Percentiles rank a stretch among this genome's conserved stretches.
These are phyloP conservation scores for crab-eating macaque (Macaca fascicularis) DNA, from an alignment of 2,113 vertebrate species.

Conservation along the genomic window DNA sequence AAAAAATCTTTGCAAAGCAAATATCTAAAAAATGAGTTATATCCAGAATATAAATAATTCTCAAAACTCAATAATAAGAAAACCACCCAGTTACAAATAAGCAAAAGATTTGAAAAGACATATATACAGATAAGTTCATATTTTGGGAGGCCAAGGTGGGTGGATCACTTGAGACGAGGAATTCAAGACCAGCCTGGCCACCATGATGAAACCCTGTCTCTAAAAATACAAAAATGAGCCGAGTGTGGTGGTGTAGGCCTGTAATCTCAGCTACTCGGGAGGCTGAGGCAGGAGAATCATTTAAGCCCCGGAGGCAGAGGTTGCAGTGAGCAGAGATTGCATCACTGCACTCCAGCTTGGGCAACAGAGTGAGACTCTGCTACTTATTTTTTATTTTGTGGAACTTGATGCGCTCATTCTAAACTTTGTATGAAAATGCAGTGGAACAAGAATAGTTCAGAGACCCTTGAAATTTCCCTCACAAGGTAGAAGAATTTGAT, in stretches of 20 bases:
- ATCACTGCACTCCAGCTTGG: too few species aligned
- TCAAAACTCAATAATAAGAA: neutral
- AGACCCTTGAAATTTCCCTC: neutral
- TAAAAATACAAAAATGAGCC: too few species aligned
- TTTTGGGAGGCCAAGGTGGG: too few species aligned
- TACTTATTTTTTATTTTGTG: neutral
- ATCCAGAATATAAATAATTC: neutral
- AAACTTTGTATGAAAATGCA: constrained; percentile 42
- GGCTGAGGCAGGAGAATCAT: too few species aligned
- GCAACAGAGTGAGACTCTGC: neutral
- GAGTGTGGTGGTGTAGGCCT: too few species aligned
- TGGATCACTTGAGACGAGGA: too few species aligned
- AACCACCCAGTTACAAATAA: neutral
- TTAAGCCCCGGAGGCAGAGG: too few species aligned
- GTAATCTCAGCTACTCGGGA: too few species aligned
- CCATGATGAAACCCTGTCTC: too few species aligned
- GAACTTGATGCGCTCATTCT: constrained; percentile 48
- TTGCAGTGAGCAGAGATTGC: too few species aligned
- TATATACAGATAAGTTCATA: too few species aligned
- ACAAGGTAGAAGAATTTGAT: neutral
- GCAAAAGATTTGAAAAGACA: neutral
- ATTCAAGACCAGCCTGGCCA: too few species aligned
- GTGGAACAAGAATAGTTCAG: constrained; percentile 5
- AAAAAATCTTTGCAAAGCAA: neutral
- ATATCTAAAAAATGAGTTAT: neutral